Conservation (phyloP, 2,113 vertebrate species). For the Fukomys damarensis region DNA sequence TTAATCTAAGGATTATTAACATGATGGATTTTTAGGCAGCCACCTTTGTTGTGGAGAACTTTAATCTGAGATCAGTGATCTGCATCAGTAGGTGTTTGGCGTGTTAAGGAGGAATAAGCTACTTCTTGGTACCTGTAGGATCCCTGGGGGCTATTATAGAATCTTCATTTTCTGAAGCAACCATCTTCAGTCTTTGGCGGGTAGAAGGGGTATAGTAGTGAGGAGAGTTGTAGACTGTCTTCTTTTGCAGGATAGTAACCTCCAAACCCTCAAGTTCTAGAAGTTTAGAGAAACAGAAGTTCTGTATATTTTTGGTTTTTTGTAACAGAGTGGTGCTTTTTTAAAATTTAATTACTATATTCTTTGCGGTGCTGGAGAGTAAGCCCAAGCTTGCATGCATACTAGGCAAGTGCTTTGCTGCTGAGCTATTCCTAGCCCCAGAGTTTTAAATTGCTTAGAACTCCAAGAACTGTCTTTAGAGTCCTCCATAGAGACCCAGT, state of each 20-base stretch:
- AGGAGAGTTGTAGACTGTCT: neutral
- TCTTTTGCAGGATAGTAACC: neutral
- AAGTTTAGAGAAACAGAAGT: neutral
- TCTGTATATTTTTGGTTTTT: neutral
- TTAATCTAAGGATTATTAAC: slow-evolving; percentile 84
- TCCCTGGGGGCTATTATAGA: neutral
- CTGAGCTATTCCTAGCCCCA: neutral
- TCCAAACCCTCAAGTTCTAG: neutral
- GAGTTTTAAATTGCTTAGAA: neutral
- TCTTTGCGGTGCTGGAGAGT: neutral
- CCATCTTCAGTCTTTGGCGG: neutral
- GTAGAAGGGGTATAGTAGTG: neutral
- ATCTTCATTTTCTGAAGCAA: neutral
- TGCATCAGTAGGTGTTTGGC: neutral
- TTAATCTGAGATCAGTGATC: slow-evolving; percentile 53
- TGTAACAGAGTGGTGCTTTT: neutral
- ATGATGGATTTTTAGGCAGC: slow-evolving; percentile 72
- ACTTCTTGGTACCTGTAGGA: neutral
- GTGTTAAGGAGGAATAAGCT: slow-evolving; percentile 16
- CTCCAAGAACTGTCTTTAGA: too few relatives aligned
- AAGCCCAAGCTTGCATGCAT: neutral
- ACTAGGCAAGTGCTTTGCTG: neutral
- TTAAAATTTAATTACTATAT: neutral
- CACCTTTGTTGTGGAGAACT: slow-evolving; percentile 70
- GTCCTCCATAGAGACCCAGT: neutral